Percentiles rank a stretch among this genome's conserved stretches.
Conservation (phyloP, 2,797 vertebrate species). For the Limnodromus scolopaceus region DNA sequence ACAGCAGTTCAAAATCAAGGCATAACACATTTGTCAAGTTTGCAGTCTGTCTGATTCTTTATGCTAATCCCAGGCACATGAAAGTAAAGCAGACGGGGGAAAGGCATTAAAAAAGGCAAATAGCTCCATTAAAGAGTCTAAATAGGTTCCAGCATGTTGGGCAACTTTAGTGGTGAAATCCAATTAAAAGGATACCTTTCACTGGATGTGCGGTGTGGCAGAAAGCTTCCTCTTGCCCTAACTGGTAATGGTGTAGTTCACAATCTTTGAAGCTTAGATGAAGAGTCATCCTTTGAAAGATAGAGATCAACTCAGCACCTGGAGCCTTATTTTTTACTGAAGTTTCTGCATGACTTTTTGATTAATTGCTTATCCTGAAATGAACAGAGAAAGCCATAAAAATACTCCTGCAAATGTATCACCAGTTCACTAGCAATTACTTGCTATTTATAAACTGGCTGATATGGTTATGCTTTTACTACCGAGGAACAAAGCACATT, state of each 20-base stretch:
- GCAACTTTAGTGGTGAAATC: slow-evolving; percentile 51
- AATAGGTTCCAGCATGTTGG: slow-evolving; percentile 44
- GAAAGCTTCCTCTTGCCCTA: not conserved
- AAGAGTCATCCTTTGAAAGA: slow-evolving; percentile 18
- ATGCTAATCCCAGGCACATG: slow-evolving; percentile 77
- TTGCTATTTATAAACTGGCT: slow-evolving; percentile 74
- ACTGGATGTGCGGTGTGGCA: not conserved
- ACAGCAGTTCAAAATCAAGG: slow-evolving; percentile 57
- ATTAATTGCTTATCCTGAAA: slow-evolving; percentile 57
- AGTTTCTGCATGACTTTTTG: slow-evolving; percentile 45
- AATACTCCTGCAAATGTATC: slow-evolving; percentile 71
- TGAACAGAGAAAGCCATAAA: slow-evolving; percentile 71
- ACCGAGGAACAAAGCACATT: not conserved
- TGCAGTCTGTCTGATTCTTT: slow-evolving; percentile 74
- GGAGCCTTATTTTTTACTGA: not conserved
- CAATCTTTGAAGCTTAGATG: not conserved
- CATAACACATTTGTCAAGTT: slow-evolving; percentile 76
- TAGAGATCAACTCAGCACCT: not conserved
- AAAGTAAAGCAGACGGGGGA: slow-evolving; percentile 78
- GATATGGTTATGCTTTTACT: slow-evolving; percentile 60
- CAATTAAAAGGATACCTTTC: not conserved
- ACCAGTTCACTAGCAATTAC: slow-evolving; percentile 72
- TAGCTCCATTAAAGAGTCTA: slow-evolving; percentile 47
- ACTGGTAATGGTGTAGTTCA: not conserved
- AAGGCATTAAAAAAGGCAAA: slow-evolving; percentile 66